Evolutionary conservation across 2,888 invertebrate species (phyloP).

Genomic region (Bembecia ichneumoniformis): DNA sequence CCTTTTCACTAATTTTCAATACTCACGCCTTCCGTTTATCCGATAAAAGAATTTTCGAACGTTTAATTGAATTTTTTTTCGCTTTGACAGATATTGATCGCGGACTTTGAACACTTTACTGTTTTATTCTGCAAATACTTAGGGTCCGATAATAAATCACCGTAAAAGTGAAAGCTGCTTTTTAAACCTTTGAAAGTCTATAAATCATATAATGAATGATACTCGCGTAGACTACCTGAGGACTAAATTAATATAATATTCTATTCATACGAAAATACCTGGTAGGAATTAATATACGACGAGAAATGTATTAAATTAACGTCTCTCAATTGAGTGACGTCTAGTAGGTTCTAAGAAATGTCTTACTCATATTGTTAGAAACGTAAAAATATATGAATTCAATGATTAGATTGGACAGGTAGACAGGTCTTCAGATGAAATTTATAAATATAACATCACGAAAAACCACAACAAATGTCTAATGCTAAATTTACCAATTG

Average conservation of each 20-base stretch:
- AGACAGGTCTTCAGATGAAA: too few relatives aligned
- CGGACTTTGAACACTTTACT: constrained; percentile 50
- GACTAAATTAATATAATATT: neutral
- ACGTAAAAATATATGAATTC: too few relatives aligned
- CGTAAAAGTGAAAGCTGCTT: constrained; percentile 44
- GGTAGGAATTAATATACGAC: too few relatives aligned
- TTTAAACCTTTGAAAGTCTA: constrained; percentile 49
- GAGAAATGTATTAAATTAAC: too few relatives aligned
- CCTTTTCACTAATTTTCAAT: constrained; percentile 57
- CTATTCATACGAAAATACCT: too few relatives aligned
- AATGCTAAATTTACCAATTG: too few relatives aligned
- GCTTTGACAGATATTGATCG: constrained; percentile 63
- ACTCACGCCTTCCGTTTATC: constrained; percentile 53
- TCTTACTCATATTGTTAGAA: too few relatives aligned
- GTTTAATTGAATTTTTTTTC: constrained; percentile 62
- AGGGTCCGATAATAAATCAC: constrained; percentile 55
- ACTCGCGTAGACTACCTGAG: constrained; percentile 15
- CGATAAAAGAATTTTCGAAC: constrained; percentile 47
- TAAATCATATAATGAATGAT: constrained; percentile 50
- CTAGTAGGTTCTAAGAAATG: too few relatives aligned
- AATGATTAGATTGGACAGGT: too few relatives aligned
- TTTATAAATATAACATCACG: too few relatives aligned
- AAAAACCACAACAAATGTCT: too few relatives aligned
- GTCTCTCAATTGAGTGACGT: too few relatives aligned
- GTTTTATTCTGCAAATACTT: constrained; percentile 57